Percentiles rank a stretch among this genome's conserved stretches.
Conservation (phyloP, 2,113 vertebrate genomes). For the Gnathonemus longibarbis region DNA sequence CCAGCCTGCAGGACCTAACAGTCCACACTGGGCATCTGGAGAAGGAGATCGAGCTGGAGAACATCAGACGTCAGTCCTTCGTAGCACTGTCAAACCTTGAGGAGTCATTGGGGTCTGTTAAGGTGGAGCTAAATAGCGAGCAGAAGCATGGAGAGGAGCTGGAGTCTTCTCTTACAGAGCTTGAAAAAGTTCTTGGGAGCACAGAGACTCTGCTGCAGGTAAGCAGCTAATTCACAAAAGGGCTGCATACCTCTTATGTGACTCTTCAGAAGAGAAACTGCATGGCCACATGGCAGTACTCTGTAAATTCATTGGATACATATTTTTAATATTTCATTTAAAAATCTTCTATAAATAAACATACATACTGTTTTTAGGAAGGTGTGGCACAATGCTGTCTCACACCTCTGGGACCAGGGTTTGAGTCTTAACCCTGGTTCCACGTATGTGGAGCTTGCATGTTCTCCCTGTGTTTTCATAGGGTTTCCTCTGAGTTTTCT, state of each 20-base stretch:
- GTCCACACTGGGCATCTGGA: conserved; percentile 59
- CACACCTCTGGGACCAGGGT: no score
- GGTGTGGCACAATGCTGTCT: neutral
- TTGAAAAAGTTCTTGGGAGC: conserved; percentile 60
- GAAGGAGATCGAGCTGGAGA: conserved; percentile 56
- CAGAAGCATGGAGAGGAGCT: conserved; percentile 62
- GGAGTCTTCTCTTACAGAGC: conserved; percentile 55
- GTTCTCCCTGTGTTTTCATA: no score
- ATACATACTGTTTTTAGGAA: neutral
- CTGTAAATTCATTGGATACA: neutral
- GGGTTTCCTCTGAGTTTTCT: no score
- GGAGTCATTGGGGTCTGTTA: conserved; percentile 62
- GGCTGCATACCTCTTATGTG: neutral
- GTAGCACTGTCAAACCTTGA: conserved; percentile 46
- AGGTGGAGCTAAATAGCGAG: conserved; percentile 68
- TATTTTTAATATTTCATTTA: neutral
- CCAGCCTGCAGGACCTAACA: conserved; percentile 60
- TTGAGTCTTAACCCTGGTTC: no score
- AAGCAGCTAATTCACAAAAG: conserved; percentile 9
- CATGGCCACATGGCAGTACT: neutral
- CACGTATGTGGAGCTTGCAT: no score
- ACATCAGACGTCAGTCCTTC: conserved; percentile 57
- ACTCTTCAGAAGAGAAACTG: neutral
- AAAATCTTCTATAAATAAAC: neutral
- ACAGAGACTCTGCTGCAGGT: conserved; percentile 72